Percentiles rank a stretch among this genome's conserved stretches.
These are phyloP conservation scores for Ctenosaura bakeri DNA, from an alignment of 2,797 vertebrate species.

Conservation along the genomic window DNA sequence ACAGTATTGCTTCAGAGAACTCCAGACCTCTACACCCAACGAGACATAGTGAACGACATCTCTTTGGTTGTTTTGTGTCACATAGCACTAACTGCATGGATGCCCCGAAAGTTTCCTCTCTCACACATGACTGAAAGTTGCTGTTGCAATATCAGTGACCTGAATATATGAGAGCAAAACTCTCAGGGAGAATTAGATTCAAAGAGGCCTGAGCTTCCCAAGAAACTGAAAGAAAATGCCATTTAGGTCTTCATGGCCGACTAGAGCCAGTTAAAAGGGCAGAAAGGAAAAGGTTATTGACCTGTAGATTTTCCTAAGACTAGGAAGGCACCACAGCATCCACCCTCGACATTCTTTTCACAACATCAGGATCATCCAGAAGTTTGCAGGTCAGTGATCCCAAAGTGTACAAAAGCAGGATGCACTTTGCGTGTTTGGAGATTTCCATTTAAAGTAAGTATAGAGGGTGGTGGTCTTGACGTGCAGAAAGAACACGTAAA, in stretches of 20 bases:
- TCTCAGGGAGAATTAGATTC: slow-evolving; percentile 78
- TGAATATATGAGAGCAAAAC: slow-evolving; percentile 76
- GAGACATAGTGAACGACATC: not conserved
- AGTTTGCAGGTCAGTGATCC: slow-evolving; percentile 73
- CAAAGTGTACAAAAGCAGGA: slow-evolving; percentile 65
- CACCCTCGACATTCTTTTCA: slow-evolving; percentile 66
- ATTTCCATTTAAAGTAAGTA: slow-evolving; percentile 58
- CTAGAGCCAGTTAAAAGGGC: slow-evolving; percentile 81
- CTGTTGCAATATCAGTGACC: slow-evolving; percentile 75
- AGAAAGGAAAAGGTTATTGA: slow-evolving; percentile 83
- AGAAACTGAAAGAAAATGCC: slow-evolving; percentile 78
- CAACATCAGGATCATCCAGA: slow-evolving; percentile 73
- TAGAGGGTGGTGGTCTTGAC: slow-evolving; percentile 45
- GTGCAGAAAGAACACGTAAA: not conserved
- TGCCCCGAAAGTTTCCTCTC: slow-evolving; percentile 55
- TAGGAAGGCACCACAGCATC: slow-evolving; percentile 59
- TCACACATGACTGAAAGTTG: slow-evolving; percentile 57
- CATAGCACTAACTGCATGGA: not conserved
- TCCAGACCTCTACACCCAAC: not conserved
- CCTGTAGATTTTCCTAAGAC: slow-evolving; percentile 77
- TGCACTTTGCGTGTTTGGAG: slow-evolving; percentile 61
- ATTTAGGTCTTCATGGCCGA: slow-evolving; percentile 81
- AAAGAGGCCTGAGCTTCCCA: slow-evolving; percentile 74
- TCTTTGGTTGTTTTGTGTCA: not conserved
- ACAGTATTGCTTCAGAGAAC: no score